These are phyloP conservation scores for Allacma fusca DNA, from an alignment of 2,888 invertebrate species.

Conservation along the genomic window DNA sequence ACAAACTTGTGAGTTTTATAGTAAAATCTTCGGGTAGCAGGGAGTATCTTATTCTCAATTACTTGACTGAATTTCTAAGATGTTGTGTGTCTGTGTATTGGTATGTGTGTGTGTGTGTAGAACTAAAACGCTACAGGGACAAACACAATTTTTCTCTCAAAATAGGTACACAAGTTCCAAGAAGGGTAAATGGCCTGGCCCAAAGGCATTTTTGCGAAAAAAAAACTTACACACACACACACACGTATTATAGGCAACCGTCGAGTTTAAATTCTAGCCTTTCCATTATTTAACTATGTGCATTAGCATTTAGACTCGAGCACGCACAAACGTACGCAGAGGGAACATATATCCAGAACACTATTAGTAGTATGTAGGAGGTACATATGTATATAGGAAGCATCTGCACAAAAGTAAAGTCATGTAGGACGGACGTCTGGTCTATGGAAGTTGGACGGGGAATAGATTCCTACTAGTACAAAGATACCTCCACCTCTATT, in stretches of 20 bases:
- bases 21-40: not conserved
- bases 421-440: no score
- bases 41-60: not conserved
- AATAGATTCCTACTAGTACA: not conserved
- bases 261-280: not conserved
- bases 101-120: no score
- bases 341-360: not conserved
- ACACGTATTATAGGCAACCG: not conserved
- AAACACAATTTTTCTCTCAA: slow-evolving; percentile 32
- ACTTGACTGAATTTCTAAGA: no score
- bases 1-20: not conserved
- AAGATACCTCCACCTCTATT: not conserved
- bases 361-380: not conserved
- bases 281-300: slow-evolving; percentile 12
- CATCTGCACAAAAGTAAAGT: no score
- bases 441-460: not conserved
- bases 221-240: slow-evolving; percentile 20
- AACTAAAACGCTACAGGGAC: not conserved
- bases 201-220: slow-evolving; percentile 47
- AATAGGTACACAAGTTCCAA: slow-evolving; percentile 33
- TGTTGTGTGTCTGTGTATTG: no score
- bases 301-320: slow-evolving; percentile 16
- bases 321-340: not conserved
- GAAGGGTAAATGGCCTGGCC: slow-evolving; percentile 47
- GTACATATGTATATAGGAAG: no score